Evolutionary conservation across 2,113 vertebrate genomes (phyloP).

Genomic region (Triplophysa siluroides): DNA sequence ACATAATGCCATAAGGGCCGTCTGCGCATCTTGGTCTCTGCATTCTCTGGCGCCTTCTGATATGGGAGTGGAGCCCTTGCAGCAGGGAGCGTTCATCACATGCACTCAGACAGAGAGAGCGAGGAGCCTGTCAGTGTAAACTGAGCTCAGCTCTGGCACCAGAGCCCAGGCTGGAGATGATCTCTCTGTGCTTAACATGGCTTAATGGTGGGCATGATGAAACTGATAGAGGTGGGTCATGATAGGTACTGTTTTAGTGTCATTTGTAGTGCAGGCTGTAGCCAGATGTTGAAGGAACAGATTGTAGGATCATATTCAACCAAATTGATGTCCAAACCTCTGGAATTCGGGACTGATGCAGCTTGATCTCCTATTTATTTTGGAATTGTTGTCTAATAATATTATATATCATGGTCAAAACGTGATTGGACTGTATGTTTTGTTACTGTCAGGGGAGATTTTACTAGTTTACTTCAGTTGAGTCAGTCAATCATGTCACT

Average conservation of each 20-base stretch:
- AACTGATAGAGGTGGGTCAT: conserved; percentile 15
- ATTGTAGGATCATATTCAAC: conserved; percentile 28
- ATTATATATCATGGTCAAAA: not conserved
- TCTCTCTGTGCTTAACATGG: conserved; percentile 11
- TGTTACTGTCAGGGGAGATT: not conserved
- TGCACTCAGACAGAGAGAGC: not conserved
- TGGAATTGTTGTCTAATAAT: not conserved
- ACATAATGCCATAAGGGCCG: conserved; percentile 11
- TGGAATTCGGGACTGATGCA: conserved; percentile 16
- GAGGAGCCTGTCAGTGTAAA: conserved; percentile 13
- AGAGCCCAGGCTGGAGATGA: conserved; percentile 4
- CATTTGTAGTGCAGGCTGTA: conserved; percentile 43
- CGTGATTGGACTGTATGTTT: not conserved
- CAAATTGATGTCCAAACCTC: conserved; percentile 8
- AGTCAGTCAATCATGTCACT: not conserved
- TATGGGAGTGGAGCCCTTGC: conserved; percentile 15
- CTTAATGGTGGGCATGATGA: not conserved
- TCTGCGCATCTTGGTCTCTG: conserved; percentile 18
- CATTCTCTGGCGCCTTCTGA: conserved; percentile 16
- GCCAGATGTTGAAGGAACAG: conserved; percentile 52
- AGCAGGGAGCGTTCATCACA: conserved; percentile 36
- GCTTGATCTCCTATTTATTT: conserved; percentile 28
- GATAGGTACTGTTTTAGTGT: conserved; percentile 37
- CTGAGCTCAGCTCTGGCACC: conserved; percentile 31
- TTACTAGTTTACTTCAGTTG: not conserved